Base-by-base conservation (phyloP, 2,797 vertebrate genomes). In the Rhynchonycteris naso region DNA sequence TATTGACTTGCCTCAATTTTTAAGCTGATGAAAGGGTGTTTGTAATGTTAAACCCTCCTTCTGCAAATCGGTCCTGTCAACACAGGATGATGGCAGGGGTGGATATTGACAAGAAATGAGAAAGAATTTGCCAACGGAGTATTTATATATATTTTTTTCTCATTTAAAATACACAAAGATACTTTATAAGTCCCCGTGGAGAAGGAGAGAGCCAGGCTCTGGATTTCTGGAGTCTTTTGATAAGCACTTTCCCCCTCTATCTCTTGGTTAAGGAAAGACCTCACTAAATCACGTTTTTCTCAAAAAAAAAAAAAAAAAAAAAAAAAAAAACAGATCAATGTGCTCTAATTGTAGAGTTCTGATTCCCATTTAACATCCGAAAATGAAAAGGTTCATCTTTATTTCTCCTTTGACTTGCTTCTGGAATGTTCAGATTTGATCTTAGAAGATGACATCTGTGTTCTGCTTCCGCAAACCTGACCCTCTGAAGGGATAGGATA, bases 11-110 rank as follows among this genome's bases (percentile, higher is more conserved):
- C 75, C 93, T 97, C 92, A 90, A 16, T 65, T 95, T 96, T 95
- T 61, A 96, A 93, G 69, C 72, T 59, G 88, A 95, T 97, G 95
- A 91, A 94, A 97, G 69, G 26, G 88, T 94, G 81, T 82, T 72
- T 95, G 90, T 95, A 94, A 94, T 85, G 78, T 91, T 96, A 93
- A 97, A 63, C 78, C 71, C 56, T 79, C 52, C 63, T 96, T 95
- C 72, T 88, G 92, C 43, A 95, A 94, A 94, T 94, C 1, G 0
- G 71, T 65, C 54, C 65, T 97, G 95, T 95, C 96, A 94, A 92
- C 83, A 96, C 18, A 30, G 47, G 50, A 59, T 63, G 81, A 63
- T 5, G 13, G 30, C 69, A 52, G 59, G 71, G 30, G 47, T 66
- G 52, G 38, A 26, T 86, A 96, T 69, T 96, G 93, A 94, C 75